These are phyloP conservation scores for Tetramorium bicarinatum DNA, from an alignment of 2,888 invertebrate genomes.

Conservation along the genomic window DNA sequence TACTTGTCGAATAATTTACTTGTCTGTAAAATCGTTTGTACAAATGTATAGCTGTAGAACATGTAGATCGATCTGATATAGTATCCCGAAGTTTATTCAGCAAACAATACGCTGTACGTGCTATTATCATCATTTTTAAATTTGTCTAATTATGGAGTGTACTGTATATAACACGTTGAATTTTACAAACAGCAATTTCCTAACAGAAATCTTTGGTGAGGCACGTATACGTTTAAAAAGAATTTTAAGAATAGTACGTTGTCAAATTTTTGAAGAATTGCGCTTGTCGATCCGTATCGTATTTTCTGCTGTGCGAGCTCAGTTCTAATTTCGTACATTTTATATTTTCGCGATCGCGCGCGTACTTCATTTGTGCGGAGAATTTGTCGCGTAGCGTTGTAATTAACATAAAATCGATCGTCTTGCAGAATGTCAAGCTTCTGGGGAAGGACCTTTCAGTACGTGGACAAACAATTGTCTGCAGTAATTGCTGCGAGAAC, in stretches of 20 bases:
- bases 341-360: not conserved
- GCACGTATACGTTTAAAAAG: not conserved
- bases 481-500: conserved; percentile 86
- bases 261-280: not conserved
- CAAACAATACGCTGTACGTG: not conserved
- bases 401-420: conserved; percentile 26
- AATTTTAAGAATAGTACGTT: not conserved
- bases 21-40: not conserved
- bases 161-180: not conserved
- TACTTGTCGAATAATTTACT: not conserved
- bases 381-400: not conserved
- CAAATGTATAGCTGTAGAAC: no score
- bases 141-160: not conserved
- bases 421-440: conserved; percentile 87
- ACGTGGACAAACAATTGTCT: conserved; percentile 87
- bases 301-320: not conserved
- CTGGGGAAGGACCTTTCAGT: conserved; percentile 87
- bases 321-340: not conserved
- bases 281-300: not conserved
- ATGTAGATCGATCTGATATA: not conserved
- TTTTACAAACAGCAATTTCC: not conserved
- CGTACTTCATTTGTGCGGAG: not conserved
- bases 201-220: not conserved
- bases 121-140: not conserved
- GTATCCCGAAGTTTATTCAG: not conserved